These are phyloP conservation scores for Poeciliopsis presidionis DNA, from an alignment of 2,797 vertebrate genomes.

Conservation along the genomic window DNA sequence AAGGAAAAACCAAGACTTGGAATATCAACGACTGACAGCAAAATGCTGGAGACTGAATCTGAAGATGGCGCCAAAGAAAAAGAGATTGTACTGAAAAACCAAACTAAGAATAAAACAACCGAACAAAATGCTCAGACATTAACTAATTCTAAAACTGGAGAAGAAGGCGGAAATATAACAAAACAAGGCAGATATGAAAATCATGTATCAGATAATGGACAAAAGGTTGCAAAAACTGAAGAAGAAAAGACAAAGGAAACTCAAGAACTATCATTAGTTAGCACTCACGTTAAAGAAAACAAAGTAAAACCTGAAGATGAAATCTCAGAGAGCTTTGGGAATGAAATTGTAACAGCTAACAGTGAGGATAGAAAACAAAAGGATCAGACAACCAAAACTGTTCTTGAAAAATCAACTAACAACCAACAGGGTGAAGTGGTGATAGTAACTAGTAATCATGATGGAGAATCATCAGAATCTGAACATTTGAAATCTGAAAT, in stretches of 20 bases:
- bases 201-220: not conserved
- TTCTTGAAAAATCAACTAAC: not conserved
- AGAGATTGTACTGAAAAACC: not conserved
- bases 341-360: not conserved
- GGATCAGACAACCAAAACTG: not conserved
- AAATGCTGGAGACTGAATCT: not conserved
- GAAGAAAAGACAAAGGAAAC: not conserved
- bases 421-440: not conserved
- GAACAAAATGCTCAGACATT: not conserved
- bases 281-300: not conserved
- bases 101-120: conserved; percentile 9
- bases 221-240: not conserved
- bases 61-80: conserved; percentile 12
- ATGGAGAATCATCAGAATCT: not conserved
- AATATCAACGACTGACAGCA: not conserved
- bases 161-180: not conserved
- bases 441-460: not conserved
- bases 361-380: not conserved
- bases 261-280: not conserved
- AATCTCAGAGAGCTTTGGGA: not conserved
- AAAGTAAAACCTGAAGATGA: not conserved
- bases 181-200: conserved; percentile 5
- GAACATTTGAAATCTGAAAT: not conserved
- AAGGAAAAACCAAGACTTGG: conserved; percentile 10
- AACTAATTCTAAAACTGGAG: conserved; percentile 15